Base-by-base conservation (phyloP, 2,888 invertebrate species). In the Camponotus fellah region DNA sequence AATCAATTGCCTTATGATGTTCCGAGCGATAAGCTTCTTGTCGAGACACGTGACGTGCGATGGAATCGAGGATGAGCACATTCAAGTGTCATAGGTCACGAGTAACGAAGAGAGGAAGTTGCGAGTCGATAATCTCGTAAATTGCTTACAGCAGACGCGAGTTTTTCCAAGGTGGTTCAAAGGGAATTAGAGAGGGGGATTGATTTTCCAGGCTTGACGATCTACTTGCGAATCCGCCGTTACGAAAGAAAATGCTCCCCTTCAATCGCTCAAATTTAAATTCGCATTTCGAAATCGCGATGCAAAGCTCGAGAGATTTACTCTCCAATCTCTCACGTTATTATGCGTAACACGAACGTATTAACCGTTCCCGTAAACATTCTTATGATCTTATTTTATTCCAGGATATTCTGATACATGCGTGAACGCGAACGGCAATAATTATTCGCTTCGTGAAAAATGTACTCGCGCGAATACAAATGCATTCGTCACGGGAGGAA, bases 81-180 rank as follows among this genome's bases (percentile, higher is more conserved):
- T 14, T 68, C 64, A 26, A n/a, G 46, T 62, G 74, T 75, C 75
- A 69, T 75, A 77, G 85, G 77, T 72, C 64, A 77, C 66, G 68
- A 72, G 64, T 83, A 79, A 83, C 32, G 74, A 56, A 56, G 58
- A 74, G 34, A 80, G 79, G 74, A 84, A 84, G 72, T 76, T 82
- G 76, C 84, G 21, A 65, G 64, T 49, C 76, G 84, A 84, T 76
- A 71, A 49, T 56, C 43, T 43, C 17, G 56, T 32, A 56, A 58
- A 84, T 84, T 81, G 46, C 58, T 69, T 32, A 76, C 40, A 43
- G 37, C 12, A 53, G 26, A 21, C 21, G 12, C 26, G 60, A 17
- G 43, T 62, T 32, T 74, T 46, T 62, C 37, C 37, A 8, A 56
- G 40, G 14, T 37, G 12, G n/a, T 56, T 71, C 8, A 12, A 32